Percentiles rank a stretch among this genome's conserved stretches.
Evolutionary conservation across 2,113 vertebrate species (phyloP).

Genomic region (Dipodomys spectabilis): DNA sequence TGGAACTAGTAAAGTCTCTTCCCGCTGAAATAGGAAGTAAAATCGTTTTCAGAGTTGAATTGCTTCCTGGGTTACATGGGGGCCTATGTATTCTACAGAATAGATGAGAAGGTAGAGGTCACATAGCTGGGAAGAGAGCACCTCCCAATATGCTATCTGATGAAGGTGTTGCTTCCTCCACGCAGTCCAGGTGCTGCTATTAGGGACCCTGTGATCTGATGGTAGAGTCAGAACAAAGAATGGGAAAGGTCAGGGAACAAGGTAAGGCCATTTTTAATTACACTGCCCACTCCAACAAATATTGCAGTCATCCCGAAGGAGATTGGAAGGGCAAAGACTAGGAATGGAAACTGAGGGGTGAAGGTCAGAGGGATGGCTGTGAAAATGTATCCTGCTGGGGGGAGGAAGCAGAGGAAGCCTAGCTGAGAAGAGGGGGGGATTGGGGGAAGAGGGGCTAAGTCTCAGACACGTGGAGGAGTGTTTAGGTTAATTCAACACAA

Average conservation of each 20-base stretch:
- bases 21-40: background rate
- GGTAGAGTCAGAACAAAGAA: background rate
- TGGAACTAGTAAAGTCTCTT: background rate
- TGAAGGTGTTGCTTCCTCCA: background rate
- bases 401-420: background rate
- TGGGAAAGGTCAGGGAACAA: background rate
- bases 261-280: background rate
- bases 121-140: background rate
- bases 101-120: background rate
- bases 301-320: rapidly evolving
- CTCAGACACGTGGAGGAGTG: background rate
- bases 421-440: background rate
- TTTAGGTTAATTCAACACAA: background rate
- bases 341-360: no score
- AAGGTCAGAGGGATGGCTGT: background rate
- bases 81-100: background rate
- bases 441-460: background rate
- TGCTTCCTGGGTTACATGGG: background rate
- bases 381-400: background rate
- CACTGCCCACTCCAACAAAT: background rate
- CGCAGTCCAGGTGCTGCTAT: background rate
- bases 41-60: background rate
- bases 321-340: background rate
- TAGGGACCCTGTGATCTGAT: background rate
- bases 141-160: background rate